A percentile compares a stretch with the other conserved stretches of the same genome.
phyloP scores from a whole-genome alignment of 1,140 invertebrate genomes.

The Homarus americanus region DNA sequence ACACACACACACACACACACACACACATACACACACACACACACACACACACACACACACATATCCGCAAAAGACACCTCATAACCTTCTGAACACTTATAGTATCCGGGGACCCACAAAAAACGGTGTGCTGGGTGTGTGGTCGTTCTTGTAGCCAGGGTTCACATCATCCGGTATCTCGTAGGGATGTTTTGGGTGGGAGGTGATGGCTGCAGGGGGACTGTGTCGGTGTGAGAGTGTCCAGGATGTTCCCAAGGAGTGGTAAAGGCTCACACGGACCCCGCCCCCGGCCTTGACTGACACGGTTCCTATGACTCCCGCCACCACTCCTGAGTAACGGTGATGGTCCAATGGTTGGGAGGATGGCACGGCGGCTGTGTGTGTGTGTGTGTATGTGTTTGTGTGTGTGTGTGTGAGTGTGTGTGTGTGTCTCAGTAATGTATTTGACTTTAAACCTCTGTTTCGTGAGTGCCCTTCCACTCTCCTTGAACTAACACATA shows the following conservation, averaged over 20 bases:
- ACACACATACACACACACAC: background rate
- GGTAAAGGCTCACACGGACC: background rate
- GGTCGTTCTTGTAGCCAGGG: too few species aligned
- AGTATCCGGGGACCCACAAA: too few species aligned
- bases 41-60: background rate
- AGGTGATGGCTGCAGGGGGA: background rate
- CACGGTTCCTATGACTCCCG: constrained; percentile 40
- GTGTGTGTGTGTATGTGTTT: constrained; percentile 41
- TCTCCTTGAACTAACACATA: too few species aligned
- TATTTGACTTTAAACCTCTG: too few species aligned
- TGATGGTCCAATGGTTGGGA: constrained; percentile 22
- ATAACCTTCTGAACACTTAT: too few species aligned
- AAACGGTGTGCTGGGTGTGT: too few species aligned
- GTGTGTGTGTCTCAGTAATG: background rate
- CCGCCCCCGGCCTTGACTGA: constrained; percentile 42
- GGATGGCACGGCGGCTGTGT: background rate
- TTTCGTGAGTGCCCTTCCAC: too few species aligned
- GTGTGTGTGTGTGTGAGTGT: constrained; percentile 20
- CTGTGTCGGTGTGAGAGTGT: background rate
- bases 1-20: background rate
- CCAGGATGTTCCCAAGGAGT: constrained; percentile 12
- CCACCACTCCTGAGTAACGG: constrained; percentile 6
- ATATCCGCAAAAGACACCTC: background rate
- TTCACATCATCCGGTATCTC: background rate
- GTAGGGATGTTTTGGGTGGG: background rate